Evolutionary conservation across 2,797 vertebrate genomes (phyloP).

Genomic region (Pipistrellus nathusii): DNA sequence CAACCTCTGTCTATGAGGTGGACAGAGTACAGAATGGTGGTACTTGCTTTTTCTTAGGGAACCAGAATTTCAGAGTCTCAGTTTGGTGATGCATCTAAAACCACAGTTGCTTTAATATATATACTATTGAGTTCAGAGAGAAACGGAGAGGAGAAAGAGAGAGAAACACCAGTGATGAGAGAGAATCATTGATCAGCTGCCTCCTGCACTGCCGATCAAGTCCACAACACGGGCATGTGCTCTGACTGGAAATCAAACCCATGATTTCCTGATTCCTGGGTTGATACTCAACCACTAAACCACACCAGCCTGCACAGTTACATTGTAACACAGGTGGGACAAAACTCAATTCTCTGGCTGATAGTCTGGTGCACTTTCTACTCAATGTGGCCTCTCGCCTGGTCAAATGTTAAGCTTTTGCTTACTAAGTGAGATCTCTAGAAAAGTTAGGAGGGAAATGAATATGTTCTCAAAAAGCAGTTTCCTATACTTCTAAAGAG

Average conservation of each 20-base stretch:
- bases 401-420: background rate
- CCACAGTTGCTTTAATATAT: background rate
- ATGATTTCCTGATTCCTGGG: too few relatives aligned
- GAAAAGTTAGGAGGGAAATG: background rate
- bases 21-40: background rate
- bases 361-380: background rate
- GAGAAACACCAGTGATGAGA: too few relatives aligned
- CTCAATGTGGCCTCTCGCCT: background rate
- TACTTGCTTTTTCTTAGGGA: background rate
- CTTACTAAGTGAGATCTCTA: background rate
- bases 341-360: background rate
- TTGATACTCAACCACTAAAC: too few relatives aligned
- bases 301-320: background rate
- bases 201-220: too few relatives aligned
- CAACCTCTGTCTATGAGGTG: background rate
- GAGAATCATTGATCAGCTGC: too few relatives aligned
- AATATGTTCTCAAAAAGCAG: background rate
- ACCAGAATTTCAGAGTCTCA: background rate
- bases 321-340: background rate
- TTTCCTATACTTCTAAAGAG: background rate
- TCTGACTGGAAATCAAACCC: too few relatives aligned
- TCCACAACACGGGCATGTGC: too few relatives aligned
- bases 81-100: background rate
- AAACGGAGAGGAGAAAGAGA: too few relatives aligned
- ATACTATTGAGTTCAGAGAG: too few relatives aligned